A percentile compares a stretch with the other conserved stretches of the same genome.
Evolutionary conservation across 2,888 invertebrate genomes (phyloP).

Genomic region (Hydroisotoma schaefferi): DNA sequence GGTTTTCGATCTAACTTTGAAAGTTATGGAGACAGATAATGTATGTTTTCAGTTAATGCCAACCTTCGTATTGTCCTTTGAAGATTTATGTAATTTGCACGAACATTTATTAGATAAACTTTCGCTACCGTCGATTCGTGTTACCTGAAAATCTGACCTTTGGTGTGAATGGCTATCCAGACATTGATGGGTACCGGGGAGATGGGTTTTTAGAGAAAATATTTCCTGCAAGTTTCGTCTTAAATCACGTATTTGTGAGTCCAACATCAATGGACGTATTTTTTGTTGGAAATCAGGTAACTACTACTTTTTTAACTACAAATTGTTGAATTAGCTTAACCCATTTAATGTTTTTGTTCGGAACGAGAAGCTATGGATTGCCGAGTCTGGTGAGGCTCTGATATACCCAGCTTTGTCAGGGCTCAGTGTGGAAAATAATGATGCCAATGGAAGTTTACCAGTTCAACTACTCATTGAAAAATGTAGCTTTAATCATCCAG

Average conservation of each 20-base stretch:
- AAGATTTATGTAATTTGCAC: too few relatives aligned
- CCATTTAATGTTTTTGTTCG: not conserved
- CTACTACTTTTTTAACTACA: not conserved
- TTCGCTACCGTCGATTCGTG: conserved; percentile 21
- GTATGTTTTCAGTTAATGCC: not conserved
- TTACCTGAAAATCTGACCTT: not conserved
- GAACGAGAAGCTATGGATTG: conserved; percentile 32
- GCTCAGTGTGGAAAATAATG: not conserved
- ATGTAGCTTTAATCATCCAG: conserved; percentile 44
- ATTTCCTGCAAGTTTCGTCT: conserved; percentile 26
- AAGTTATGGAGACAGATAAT: conserved; percentile 3
- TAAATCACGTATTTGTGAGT: conserved; percentile 30
- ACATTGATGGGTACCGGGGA: conserved; percentile 18
- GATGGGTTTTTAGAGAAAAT: conserved; percentile 27
- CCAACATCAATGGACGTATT: conserved; percentile 29
- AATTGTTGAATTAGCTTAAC: not conserved
- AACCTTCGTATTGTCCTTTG: too few relatives aligned
- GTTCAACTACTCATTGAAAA: too few relatives aligned
- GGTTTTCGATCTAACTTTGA: conserved; percentile 38
- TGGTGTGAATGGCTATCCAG: not conserved
- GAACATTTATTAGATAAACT: conserved; percentile 14
- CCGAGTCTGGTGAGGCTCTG: conserved; percentile 31
- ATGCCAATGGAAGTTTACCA: too few relatives aligned
- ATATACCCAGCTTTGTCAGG: conserved; percentile 24
- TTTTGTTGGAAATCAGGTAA: conserved; percentile 33